Base-by-base conservation (phyloP, 1,140 invertebrate genomes). In the Rhizoglyphus robini region DNA sequence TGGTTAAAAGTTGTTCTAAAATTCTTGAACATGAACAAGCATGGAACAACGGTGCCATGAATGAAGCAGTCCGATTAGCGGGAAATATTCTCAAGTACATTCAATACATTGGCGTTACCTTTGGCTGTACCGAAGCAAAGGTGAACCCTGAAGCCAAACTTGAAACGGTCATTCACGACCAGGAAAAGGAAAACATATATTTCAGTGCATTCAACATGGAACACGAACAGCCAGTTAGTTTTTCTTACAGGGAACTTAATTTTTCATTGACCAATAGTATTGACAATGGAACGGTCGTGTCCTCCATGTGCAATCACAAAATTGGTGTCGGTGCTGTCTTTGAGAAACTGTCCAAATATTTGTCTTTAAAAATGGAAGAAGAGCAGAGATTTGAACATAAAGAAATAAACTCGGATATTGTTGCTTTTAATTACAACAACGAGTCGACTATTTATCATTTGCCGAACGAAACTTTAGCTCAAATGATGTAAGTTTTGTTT, bases 391-490 rank as follows among this genome's bases (percentile, higher is more conserved):
- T n/a, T n/a, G n/a, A n/a, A n/a, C n/a, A n/a, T 1, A 25, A 2
- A 2, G 18, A 3, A 2, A 31, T 64, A 13, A 64, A 64, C 51
- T 49, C 63, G 27, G 46, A 64, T 15, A 64, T 64, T 51, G 46
- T 64, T 3, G 46, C 63, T 20, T 64, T 64, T 25, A 64, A 30
- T 36, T 49, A 49, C 13, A 64, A 30, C n/a, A 64, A 64, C 41
- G 4, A 31, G 30, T 11, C 2, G 11, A 29, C 3, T 13, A 64
- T 27, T 8, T 30, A 31, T 36, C 63, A 15, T 36, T 48, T 64
- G 13, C 46, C 63, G 2, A 25, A 63, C 29, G 20, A 18, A 60
- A 38, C 15, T 63, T 8, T 46, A 27, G 61, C 41, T 2, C 1
- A 2, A 47, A 47, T 63, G 34, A 47, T 5, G 58, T 60, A 60